Evolutionary conservation across 2,113 vertebrate species (phyloP).

Genomic region (Eonycteris spelaea): DNA sequence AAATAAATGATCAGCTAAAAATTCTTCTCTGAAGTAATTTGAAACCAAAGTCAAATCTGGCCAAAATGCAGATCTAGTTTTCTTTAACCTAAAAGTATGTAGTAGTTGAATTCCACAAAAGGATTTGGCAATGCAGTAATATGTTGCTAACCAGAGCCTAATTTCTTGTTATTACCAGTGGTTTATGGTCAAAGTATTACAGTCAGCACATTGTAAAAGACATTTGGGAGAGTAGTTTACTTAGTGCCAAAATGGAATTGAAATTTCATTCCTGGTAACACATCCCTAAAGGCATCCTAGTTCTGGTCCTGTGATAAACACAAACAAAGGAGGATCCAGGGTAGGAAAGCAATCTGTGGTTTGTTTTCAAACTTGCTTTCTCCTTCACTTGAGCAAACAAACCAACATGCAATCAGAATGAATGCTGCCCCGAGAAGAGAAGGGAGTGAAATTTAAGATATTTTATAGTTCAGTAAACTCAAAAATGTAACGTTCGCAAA

Average conservation of each 20-base stretch:
- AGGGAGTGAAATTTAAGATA: not conserved
- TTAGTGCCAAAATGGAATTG: constrained; percentile 36
- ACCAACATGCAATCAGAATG: constrained; percentile 4
- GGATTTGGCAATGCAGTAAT: constrained; percentile 62
- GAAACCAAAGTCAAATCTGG: constrained; percentile 48
- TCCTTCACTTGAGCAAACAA: constrained; percentile 9
- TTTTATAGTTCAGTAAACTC: constrained; percentile 22
- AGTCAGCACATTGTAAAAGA: constrained; percentile 75
- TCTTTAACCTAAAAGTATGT: constrained; percentile 62
- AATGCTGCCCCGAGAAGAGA: not conserved
- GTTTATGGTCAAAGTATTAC: constrained; percentile 70
- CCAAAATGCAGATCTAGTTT: constrained; percentile 38
- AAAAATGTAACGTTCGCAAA: not conserved
- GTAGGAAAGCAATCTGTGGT: constrained; percentile 35
- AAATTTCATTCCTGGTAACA: constrained; percentile 51
- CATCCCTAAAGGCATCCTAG: constrained; percentile 34
- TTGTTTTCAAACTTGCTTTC: constrained; percentile 55
- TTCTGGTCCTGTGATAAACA: constrained; percentile 2
- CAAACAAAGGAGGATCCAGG: constrained; percentile 36
- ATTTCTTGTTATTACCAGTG: constrained; percentile 69
- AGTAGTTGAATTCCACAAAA: constrained; percentile 45
- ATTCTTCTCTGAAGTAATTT: constrained; percentile 42
- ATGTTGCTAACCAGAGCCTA: constrained; percentile 66
- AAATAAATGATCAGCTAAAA: constrained; percentile 58
- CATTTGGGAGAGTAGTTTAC: not conserved